Evolutionary conservation across 2,113 vertebrate genomes (phyloP), one percentile per base, ranked within the genome.

Genomic region (Xiphophorus couchianus): DNA sequence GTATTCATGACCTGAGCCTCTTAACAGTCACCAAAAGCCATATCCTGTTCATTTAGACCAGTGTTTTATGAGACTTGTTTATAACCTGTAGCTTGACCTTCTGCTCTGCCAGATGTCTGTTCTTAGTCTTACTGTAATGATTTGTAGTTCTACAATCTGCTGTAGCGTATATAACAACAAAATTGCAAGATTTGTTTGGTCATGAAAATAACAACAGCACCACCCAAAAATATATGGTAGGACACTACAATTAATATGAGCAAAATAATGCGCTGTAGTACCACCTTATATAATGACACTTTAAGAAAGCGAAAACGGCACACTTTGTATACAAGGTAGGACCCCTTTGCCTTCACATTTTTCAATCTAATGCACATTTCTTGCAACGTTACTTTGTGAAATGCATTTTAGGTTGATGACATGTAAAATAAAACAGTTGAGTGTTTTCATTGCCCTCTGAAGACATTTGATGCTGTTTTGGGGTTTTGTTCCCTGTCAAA

Each of bases 101-200:
- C 76, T 82, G 80, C 84, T 74, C 25, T 44, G 77, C 69, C 84
- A 90, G 81, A 90, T 91, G 85, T 86, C 90, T 60, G 80, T 62
- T 81, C 80, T 17, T 15, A 44, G 70, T 66, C 74, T 70, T 77
- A 74, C 22, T 67, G 6, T 81, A 80, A 54, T 61, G 51, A 61
- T 71, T 69, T 66, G 76, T 13, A 60, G 33, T 61, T 28, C 60
- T 76, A 6, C 17, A 6, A 2, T 48, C 17, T 81, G 65, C 19
- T 39, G 54, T 1, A 10, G 33, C 29, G 11, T 29, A 17, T 10
- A n/a, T 78, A 71, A 64, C 51, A 54, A 62, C n/a, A 67, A 71
- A 71, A 71, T 54, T 42, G 4, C 39, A 42, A 42, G 39, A 37
- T 42, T 42, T 42, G 39, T 42, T 1, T 42, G 39, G 39, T 42